Evolutionary conservation across 2,113 vertebrate genomes (phyloP).

Genomic region (Rutilus rutilus): DNA sequence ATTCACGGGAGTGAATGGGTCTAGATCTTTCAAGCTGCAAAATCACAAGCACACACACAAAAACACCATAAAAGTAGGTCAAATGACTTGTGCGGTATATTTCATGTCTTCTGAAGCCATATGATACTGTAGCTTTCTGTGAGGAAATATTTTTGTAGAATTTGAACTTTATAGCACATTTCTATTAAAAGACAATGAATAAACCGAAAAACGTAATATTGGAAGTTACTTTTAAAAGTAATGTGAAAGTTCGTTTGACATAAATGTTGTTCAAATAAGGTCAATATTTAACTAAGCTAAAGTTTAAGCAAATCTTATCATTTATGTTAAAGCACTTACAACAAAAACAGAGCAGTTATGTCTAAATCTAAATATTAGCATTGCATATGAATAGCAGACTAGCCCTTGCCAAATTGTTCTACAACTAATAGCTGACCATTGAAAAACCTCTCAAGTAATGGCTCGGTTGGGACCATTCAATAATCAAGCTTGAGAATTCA

Average conservation of each 20-base stretch:
- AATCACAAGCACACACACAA: background rate
- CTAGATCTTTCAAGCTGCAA: background rate
- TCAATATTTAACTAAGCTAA: background rate
- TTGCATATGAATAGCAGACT: background rate
- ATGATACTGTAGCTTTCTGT: background rate
- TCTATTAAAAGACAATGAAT: no score
- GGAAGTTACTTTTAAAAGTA: no score
- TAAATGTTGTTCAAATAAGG: background rate
- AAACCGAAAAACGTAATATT: no score
- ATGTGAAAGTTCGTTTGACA: background rate
- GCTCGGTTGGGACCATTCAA: background rate
- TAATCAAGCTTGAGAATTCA: background rate
- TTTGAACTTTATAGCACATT: background rate
- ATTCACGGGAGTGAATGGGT: background rate
- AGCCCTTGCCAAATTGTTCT: background rate
- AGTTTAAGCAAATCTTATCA: background rate
- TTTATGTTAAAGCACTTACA: background rate
- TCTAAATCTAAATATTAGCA: background rate
- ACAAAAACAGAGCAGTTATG: background rate
- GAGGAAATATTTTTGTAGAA: background rate
- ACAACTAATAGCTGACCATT: slow-evolving; percentile 6
- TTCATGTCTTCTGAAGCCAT: slow-evolving; percentile 14
- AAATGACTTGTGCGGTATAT: background rate
- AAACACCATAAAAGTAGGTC: slow-evolving; percentile 13
- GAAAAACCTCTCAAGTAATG: background rate